Evolutionary conservation across 2,797 vertebrate genomes (phyloP).

Genomic region (Rhynchotus rufescens): DNA sequence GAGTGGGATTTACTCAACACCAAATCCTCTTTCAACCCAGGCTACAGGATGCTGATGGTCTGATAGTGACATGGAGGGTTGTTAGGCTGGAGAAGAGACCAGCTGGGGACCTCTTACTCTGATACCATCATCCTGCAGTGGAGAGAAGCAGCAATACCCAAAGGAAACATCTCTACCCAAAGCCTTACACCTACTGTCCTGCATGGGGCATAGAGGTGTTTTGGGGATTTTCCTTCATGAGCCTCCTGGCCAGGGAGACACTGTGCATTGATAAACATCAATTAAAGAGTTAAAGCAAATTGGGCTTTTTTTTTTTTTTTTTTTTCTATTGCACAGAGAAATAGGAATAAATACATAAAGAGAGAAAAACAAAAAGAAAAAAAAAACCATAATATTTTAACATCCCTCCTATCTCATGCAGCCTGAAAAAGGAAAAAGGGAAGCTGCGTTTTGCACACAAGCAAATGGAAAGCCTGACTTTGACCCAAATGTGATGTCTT

Average conservation of each 20-base stretch:
- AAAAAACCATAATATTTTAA: neutral
- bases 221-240: neutral
- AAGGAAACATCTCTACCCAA: neutral
- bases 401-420: accelerated
- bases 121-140: neutral
- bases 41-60: neutral
- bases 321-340: neutral
- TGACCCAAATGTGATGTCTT: accelerated
- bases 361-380: neutral
- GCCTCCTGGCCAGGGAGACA: neutral
- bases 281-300: neutral
- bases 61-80: neutral
- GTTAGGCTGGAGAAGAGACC: neutral
- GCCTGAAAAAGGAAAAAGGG: neutral
- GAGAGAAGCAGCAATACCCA: neutral
- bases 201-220: neutral
- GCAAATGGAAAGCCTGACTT: neutral
- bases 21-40: neutral
- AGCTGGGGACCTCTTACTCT: neutral
- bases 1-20: neutral
- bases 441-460: neutral
- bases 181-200: neutral
- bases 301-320: neutral
- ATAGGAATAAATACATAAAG: neutral
- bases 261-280: neutral